Base-by-base conservation (phyloP, 2,113 vertebrate genomes). In the Psettodes erumei region DNA sequence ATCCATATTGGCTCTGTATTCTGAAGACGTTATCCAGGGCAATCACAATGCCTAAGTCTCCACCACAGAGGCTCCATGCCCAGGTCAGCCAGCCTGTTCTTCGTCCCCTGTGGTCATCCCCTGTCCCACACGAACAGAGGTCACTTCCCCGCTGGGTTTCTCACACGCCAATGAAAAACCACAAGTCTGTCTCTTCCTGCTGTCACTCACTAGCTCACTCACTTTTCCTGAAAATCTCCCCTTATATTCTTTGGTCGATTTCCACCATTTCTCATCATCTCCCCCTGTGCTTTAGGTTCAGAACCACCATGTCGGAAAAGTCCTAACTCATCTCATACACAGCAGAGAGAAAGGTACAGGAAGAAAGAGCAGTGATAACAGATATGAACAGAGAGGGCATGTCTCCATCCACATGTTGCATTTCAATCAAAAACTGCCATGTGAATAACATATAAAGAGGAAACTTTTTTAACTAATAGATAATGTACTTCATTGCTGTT, bases 1-100 rank as follows among this genome's bases (percentile, higher is more conserved):
- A 79, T 85, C 76, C 65, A 74, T 74, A 79, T 2, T 11, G 1
- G 2, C 40, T 85, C 33, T 82, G 66, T 81, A 79, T 81, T 85
- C 71, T 79, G 77, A 61, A 59, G 30, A 45, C 70, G 67, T 69
- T 25, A 78, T 48, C 50, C 28, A n/a, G 7, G 15, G 27, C 61
- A 73, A 59, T 83, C 68, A 62, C 61, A 76, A 69, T 60, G 28
- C 13, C 48, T 18, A 37, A 72, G 28, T 42, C 69, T 75, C 62
- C 67, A 43, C 38, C 60, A 68, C 19, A 48, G 71, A 37, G 42
- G 21, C 45, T 53, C 12, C 5, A n/a, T 62, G 30, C 3, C 5
- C 64, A 43, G 54, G 30, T 54, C 68, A 71, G 25, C 18, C 71
- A 70, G 66, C 16, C 32, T 19, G 13, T 35, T 51, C 54, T 50